Percentiles rank a stretch among this genome's conserved stretches.
These are phyloP conservation scores for Megathymus violae DNA, from an alignment of 1,140 invertebrate species.

Conservation along the genomic window DNA sequence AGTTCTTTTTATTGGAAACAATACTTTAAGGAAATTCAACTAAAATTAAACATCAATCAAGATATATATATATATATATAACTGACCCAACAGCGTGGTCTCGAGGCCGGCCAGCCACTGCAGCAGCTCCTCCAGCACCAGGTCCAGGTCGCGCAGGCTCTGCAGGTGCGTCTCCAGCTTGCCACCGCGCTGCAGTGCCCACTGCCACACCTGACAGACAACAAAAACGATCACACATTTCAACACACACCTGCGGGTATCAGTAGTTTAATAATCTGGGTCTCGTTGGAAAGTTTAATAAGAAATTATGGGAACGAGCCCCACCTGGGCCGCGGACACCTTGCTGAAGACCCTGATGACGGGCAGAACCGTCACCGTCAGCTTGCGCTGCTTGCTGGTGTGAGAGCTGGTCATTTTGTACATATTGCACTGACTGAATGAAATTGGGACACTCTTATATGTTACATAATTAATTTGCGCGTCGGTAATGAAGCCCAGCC, in stretches of 20 bases:
- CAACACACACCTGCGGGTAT: no score
- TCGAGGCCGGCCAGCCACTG: constrained; percentile 96
- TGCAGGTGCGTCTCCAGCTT: constrained; percentile 92
- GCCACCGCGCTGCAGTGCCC: constrained; percentile 92
- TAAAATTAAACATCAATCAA: no score
- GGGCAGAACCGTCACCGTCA: constrained; percentile 60
- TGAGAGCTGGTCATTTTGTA: constrained; percentile 16
- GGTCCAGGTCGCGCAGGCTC: constrained; percentile 89
- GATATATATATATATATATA: not conserved
- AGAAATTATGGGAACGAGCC: no score
- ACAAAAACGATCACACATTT: no score
- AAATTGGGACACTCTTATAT: no score
- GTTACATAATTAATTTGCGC: not conserved
- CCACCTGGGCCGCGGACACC: constrained; percentile 68
- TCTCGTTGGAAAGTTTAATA: no score
- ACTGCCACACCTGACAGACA: constrained; percentile 87
- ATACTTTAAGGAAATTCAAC: no score
- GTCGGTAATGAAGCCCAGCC: not conserved
- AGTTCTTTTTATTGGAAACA: no score
- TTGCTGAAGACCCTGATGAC: constrained; percentile 69
- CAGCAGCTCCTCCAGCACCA: constrained; percentile 96
- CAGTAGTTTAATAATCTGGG: no score
- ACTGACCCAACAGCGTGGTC: constrained; percentile 89
- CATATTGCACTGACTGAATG: not conserved
- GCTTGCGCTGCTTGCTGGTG: constrained; percentile 43